Conservation (phyloP, 2,797 vertebrate genomes). For the Danionella dracula region DNA sequence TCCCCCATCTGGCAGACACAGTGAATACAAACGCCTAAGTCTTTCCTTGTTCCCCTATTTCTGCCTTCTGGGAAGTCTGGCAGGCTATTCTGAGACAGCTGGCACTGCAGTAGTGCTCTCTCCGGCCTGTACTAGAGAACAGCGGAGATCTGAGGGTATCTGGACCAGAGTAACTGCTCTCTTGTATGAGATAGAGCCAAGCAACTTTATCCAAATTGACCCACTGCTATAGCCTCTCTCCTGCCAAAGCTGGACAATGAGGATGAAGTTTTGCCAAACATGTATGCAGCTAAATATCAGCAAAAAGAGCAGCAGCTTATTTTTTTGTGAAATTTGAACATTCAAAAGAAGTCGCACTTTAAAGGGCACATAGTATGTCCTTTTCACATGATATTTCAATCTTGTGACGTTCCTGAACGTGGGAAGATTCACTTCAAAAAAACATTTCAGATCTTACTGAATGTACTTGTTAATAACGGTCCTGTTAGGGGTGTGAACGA, state of each 20-base stretch:
- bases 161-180: conserved; percentile 27
- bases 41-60: conserved; percentile 60
- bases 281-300: no score
- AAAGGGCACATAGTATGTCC: no score
- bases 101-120: conserved; percentile 55
- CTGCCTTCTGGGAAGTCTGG: conserved; percentile 68
- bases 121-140: conserved; percentile 32
- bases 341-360: no score
- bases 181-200: conserved; percentile 36
- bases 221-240: conserved; percentile 25
- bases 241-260: conserved; percentile 33
- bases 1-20: conserved; percentile 63
- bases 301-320: background rate
- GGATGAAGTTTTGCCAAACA: conserved; percentile 11
- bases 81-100: conserved; percentile 63
- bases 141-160: conserved; percentile 35
- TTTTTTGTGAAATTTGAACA: conserved; percentile 51
- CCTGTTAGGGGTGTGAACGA: no score
- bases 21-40: conserved; percentile 51
- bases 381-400: no score
- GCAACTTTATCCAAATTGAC: conserved; percentile 36
- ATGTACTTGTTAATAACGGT: no score
- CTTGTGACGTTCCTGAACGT: no score
- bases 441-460: no score
- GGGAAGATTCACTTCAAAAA: no score